A percentile compares a stretch with the other conserved stretches of the same genome.
Evolutionary conservation across 2,797 vertebrate genomes (phyloP).

Genomic region (Salarias fasciatus): DNA sequence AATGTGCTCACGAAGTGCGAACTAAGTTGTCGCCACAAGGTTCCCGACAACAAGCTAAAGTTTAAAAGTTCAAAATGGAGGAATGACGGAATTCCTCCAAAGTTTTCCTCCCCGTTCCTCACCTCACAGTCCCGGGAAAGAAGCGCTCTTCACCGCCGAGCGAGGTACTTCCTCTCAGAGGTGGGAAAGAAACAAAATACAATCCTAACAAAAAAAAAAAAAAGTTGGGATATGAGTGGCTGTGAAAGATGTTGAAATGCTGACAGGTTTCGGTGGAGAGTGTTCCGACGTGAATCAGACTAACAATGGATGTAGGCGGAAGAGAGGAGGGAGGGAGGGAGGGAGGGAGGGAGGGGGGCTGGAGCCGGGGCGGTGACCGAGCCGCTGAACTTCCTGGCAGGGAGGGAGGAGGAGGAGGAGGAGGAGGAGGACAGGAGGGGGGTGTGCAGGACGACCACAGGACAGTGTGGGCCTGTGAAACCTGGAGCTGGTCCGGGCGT

Average conservation of each 20-base stretch:
- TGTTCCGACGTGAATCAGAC: constrained; percentile 64
- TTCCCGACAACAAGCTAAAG: constrained; percentile 65
- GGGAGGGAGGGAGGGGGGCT: not conserved
- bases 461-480: constrained; percentile 47
- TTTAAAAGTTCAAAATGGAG: constrained; percentile 87
- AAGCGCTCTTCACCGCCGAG: not conserved
- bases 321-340: constrained; percentile 16
- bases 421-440: not conserved
- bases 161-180: not conserved
- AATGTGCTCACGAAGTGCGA: no score
- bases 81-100: constrained; percentile 65
- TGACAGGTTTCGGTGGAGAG: constrained; percentile 65
- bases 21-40: constrained; percentile 36
- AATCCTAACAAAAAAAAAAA: not conserved
- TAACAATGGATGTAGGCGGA: constrained; percentile 70
- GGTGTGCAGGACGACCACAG: constrained; percentile 56
- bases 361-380: constrained; percentile 69
- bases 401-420: no score
- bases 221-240: not conserved
- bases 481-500: constrained; percentile 71
- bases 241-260: not conserved
- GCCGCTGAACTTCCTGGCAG: constrained; percentile 74
- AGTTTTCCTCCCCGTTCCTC: constrained; percentile 67
- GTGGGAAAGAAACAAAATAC: no score
- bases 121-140: constrained; percentile 7